Base-by-base conservation (phyloP, 2,888 invertebrate species). In the Drosophila prolongata region DNA sequence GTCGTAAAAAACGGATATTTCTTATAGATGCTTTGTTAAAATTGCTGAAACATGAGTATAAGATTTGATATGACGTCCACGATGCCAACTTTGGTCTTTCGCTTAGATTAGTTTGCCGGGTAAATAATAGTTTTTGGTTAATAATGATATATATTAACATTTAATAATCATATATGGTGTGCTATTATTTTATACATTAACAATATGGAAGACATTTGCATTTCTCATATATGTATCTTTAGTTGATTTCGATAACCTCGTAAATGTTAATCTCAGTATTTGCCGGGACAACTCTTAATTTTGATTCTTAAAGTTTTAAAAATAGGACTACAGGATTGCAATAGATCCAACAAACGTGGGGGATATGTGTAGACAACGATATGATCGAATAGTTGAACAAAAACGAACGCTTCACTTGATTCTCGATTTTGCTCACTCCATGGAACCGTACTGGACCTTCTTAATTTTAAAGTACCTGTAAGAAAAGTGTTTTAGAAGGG, bases 401-500 rank as follows among this genome's bases (percentile, higher is more conserved):
- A 77, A 73, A 71, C 50, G 44, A 61, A 54, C 65, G 40, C 46
- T 46, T 55, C 24, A 34, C 16, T 57, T 47, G 35, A 42, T 38
- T 42, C 35, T 6, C 9, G 16, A n/a, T 5, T 34, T 6, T 11
- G 49, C 70, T 90, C 95, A 97, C 92, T 97, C 96, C 97, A 98
- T 97, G 11, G 96, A 97, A 90, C 97, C 97, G 90, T 98, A 98
- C 89, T 97, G 97, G 2, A 97, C 96, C 92, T 97, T 97, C 93
- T 97, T 97, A 52, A 97, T 95, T 92, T 97, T 97, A 91, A 97
- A 94, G 90, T 97, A 97, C 84, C 97, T 95, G 93, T 95, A 19
- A 47, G 38, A 27, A 6, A 47, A 6, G 38, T 38, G 14, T 11
- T n/a, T 34, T 44, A 27, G 40, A 19, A 13, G 4, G 1, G 9